These are phyloP conservation scores for Incurvaria masculella DNA, from an alignment of 2,888 invertebrate genomes.

Conservation along the genomic window DNA sequence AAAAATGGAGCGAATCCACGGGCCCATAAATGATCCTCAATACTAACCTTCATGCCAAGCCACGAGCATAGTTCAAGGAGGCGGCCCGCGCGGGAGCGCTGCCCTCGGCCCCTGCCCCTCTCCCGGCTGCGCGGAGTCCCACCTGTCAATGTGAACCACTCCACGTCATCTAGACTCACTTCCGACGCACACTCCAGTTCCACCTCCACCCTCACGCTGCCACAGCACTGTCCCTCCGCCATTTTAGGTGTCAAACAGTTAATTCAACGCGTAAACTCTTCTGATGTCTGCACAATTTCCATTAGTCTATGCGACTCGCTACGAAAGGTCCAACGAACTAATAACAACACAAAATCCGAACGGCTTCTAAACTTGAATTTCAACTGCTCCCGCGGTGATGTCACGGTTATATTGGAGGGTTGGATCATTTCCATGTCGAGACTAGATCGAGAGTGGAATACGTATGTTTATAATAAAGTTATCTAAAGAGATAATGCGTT, in stretches of 20 bases:
- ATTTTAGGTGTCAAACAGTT: no score
- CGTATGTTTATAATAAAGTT: background rate
- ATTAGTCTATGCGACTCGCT: no score
- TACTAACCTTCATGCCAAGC: conserved; percentile 44
- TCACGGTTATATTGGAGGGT: background rate
- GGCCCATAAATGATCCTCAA: conserved; percentile 6
- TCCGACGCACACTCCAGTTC: conserved; percentile 37
- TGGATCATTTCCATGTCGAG: background rate
- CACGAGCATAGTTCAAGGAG: conserved; percentile 41
- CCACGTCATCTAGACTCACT: conserved; percentile 30
- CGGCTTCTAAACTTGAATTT: background rate
- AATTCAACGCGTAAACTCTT: no score
- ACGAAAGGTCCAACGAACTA: no score
- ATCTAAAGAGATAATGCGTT: background rate
- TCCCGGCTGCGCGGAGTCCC: conserved; percentile 34
- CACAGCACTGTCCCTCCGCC: no score
- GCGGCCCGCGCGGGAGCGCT: conserved; percentile 32
- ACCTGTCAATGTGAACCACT: conserved; percentile 44
- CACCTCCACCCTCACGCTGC: conserved; percentile 31
- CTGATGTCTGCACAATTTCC: no score
- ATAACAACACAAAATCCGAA: background rate
- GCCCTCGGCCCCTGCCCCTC: conserved; percentile 26
- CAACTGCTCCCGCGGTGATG: background rate
- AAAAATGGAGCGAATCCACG: no score
- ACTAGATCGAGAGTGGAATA: background rate